A percentile compares a stretch with the other conserved stretches of the same genome.
phyloP scores from a whole-genome alignment of 2,113 vertebrate genomes.

The Alaudala cheleensis region DNA sequence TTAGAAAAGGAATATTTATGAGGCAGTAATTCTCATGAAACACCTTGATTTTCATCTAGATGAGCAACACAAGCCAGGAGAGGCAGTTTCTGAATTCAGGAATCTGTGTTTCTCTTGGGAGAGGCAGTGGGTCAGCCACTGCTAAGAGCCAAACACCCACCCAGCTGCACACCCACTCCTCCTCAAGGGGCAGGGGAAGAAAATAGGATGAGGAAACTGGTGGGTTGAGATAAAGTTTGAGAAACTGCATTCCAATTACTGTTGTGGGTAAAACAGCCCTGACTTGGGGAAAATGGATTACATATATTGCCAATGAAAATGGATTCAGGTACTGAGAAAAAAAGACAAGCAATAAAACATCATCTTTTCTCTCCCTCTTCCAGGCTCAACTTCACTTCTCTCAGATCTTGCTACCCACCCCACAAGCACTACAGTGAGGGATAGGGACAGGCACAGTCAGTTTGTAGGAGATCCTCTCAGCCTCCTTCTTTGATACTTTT shows the following conservation, averaged over 20 bases:
- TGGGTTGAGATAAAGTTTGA: background rate
- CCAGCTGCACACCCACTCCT: background rate
- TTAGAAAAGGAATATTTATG: slow-evolving; percentile 32
- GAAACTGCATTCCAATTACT: background rate
- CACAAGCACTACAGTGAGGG: background rate
- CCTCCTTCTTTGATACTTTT: background rate
- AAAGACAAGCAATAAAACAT: background rate
- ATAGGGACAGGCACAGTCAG: background rate
- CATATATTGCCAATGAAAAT: background rate
- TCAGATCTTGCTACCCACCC: background rate
- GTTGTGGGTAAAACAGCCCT: background rate
- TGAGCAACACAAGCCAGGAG: background rate
- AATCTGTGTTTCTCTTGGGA: background rate
- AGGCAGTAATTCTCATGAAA: background rate
- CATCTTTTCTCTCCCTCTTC: background rate
- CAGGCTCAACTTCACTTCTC: background rate
- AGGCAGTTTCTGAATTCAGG: background rate
- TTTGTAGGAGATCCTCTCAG: background rate
- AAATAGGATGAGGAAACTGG: background rate
- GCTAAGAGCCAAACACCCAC: background rate
- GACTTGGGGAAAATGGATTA: background rate
- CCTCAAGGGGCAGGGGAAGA: background rate
- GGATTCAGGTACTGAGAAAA: background rate
- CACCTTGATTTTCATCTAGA: background rate
- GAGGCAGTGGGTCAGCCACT: background rate